Base-by-base conservation (phyloP, 2,888 invertebrate species). In the Drosophila setosimentum region DNA sequence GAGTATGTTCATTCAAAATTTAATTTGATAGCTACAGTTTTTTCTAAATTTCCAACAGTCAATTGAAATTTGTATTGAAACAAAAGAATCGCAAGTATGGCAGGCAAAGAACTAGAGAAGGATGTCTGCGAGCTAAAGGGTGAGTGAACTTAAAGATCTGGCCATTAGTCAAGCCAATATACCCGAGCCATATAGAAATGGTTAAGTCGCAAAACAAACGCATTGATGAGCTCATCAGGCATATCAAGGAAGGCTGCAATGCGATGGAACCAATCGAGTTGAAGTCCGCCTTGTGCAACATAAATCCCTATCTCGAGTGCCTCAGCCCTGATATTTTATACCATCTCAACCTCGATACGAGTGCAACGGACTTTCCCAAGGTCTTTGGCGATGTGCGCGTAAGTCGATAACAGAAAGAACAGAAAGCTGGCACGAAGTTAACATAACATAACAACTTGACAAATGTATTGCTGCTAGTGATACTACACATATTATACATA, bases 361-460 rank as follows among this genome's bases (percentile, higher is more conserved):
- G 95, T 10, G 96, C 97, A 3, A 97, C 97, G 85, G 97, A 98
- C 92, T 95, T 98, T 37, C 96, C 96, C 50, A 96, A 97, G 93
- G 97, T 98, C 96, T 99, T 98, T 92, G 97, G 97, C 2, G 98
- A 99, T 93, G 96, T 98, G 49, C 98, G 98, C 95, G 98, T 98
- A 94, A 92, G 92, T 80, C 29, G 0, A 55, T 7, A 27, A 0
- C n/a, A 18, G 2, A 10, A 49, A 50, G 2, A 11, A 50, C 50
- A 30, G 5, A 5, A 21, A 21, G n/a, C n/a, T n/a, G n/a, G 7
- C 13, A 33, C 21, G 16, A 51, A 21, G 8, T 33, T 32, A 16
- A 16, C 0, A 16, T 18, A 10, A 8, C 27, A 8, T 27, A 10
- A 13, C 21, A 49, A 5, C 48, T 18, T 10, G 45, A 21, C 13